Percentiles rank a stretch among this genome's conserved stretches.
These are phyloP conservation scores for Chrysomela aeneicollis DNA, from an alignment of 2,888 invertebrate species.

Conservation along the genomic window DNA sequence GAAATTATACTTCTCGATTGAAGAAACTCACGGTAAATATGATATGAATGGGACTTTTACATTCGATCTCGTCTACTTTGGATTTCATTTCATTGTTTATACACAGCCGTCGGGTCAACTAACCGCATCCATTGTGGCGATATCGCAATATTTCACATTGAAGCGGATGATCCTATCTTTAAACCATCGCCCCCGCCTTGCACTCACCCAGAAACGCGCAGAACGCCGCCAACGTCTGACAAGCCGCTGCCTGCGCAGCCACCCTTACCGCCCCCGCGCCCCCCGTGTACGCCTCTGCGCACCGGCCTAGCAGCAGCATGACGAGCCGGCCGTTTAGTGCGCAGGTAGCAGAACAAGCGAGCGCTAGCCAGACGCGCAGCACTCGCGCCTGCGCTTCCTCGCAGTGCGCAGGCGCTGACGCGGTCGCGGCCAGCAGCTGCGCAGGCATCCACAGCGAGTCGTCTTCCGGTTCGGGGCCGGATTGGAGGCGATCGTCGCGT, in stretches of 20 bases:
- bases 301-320: conserved; percentile 84
- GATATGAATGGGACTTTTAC: too few relatives aligned
- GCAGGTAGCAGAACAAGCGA: conserved; percentile 88
- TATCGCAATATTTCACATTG: too few relatives aligned
- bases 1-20: too few relatives aligned
- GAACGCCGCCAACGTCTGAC: conserved; percentile 87
- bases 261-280: conserved; percentile 84
- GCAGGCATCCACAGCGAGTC: conserved; percentile 93
- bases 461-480: conserved; percentile 89
- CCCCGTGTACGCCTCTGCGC: conserved; percentile 82
- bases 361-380: conserved; percentile 80
- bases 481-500: conserved; percentile 90
- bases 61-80: too few relatives aligned
- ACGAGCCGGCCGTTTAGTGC: conserved; percentile 89
- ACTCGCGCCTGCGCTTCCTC: conserved; percentile 86
- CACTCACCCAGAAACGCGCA: conserved; percentile 77
- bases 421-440: conserved; percentile 86
- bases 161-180: too few relatives aligned
- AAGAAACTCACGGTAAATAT: too few relatives aligned
- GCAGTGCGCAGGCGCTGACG: conserved; percentile 78
- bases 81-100: too few relatives aligned
- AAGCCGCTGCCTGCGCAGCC: conserved; percentile 89
- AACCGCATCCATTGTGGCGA: too few relatives aligned
- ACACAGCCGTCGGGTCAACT: too few relatives aligned
- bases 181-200: too few relatives aligned